Conservation (phyloP, 2,888 invertebrate genomes). For the Xiphydria camelus region DNA sequence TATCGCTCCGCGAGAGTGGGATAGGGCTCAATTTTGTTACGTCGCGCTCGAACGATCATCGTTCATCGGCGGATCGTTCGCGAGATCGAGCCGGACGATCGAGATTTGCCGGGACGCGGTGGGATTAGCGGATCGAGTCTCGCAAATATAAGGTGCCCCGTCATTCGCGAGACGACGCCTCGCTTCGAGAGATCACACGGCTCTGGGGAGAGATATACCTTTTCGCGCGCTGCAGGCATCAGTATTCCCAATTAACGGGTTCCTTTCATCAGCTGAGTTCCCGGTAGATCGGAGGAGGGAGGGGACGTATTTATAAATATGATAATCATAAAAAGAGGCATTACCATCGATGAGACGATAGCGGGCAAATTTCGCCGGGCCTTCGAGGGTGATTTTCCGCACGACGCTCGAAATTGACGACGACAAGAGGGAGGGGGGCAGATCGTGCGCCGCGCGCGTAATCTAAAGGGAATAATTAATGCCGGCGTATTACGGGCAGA, state of each 20-base stretch:
- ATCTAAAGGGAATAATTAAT: conserved; percentile 43
- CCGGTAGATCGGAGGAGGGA: conserved; percentile 23
- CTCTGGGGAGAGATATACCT: conserved; percentile 18
- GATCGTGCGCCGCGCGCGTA: conserved; percentile 31
- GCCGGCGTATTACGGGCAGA: too few species aligned
- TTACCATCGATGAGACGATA: conserved; percentile 26
- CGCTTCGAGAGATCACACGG: too few species aligned
- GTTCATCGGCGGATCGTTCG: too few species aligned
- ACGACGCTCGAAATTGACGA: conserved; percentile 31
- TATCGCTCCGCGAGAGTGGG: too few species aligned
- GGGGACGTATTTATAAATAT: conserved; percentile 37
- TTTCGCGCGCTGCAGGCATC: conserved; percentile 42
- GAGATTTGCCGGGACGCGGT: too few species aligned
- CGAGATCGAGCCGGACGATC: too few species aligned
- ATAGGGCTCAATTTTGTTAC: too few species aligned
- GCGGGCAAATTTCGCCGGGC: conserved; percentile 23
- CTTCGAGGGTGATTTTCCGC: conserved; percentile 17
- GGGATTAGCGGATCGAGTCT: too few species aligned
- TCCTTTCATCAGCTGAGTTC: conserved; percentile 43
- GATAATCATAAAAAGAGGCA: conserved; percentile 40
- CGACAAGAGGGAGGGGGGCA: conserved; percentile 20
- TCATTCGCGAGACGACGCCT: too few species aligned
- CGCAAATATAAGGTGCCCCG: too few species aligned
- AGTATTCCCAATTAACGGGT: conserved; percentile 52
- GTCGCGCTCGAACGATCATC: too few species aligned